Base-by-base conservation (phyloP, 1,140 invertebrate genomes). In the Sitophilus oryzae region DNA sequence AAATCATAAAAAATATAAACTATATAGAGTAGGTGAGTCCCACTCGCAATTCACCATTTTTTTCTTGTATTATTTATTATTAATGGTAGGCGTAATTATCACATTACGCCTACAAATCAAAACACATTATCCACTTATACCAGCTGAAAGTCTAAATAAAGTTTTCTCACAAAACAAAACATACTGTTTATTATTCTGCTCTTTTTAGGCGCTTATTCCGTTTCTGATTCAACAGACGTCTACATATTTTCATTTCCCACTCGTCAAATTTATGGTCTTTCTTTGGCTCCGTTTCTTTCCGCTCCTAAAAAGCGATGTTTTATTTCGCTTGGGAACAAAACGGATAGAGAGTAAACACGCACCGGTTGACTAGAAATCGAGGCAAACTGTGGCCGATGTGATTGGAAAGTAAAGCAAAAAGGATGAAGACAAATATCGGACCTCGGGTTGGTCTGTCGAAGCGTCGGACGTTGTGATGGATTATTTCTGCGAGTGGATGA, bases 381-480 rank as follows among this genome's bases (percentile, higher is more conserved):
- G 23, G 30, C 23, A 21, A 37, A 38, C 25, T 30, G 11, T 30
- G 5, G 25, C 25, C 36, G 47, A 49, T 49, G 36, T 49, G 41
- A 53, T 53, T 38, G 51, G 44, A 46, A 54, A 54, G 43, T 18
- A 54, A 54, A 47, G 47, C 43, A 54, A 54, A 54, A 11, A 47
- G 21, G 44, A 54, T 36, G 37, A 54, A 47, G 52, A 54, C 45
- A 54, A 54, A 54, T 54, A 54, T 43, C 23, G 52, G 40, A 47
- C 43, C 43, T 47, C 34, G 51, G 46, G 52, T 54, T 46, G 52
- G 43, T 35, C 44, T 41, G 52, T 25, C 46, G 42, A 46, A 36
- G 45, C 44, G 41, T 54, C 52, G 44, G 34, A 41, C 45, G 52
- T 54, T 54, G 46, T 54, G 52, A 54, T 54, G 38, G 52, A 54